Evolutionary conservation across 92 coral and sea anemone genomes (phyloP), one percentile per base, ranked within the genome.

Genomic region (Nematostella vectensis): DNA sequence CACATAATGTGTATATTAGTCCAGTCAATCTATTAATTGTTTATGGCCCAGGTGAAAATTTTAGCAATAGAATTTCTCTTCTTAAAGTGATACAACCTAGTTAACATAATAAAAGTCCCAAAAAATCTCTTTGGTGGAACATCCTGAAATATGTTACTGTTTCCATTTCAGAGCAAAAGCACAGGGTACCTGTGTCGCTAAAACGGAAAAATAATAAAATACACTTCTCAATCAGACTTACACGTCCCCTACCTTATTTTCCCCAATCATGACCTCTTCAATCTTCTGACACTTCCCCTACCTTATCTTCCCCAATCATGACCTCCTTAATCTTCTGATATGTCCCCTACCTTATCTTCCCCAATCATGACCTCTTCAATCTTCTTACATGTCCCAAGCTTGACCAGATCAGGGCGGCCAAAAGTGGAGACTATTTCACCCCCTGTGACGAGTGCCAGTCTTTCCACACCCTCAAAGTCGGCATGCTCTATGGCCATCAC

Each of bases 301-400:
- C 49, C 71, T 89, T 31, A 89, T 89, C 97, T 31, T 89, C 97
- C 1, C 97, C 97, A 49, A 89, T 86, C 96, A 89, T 89, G 43
- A 89, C 87, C 56, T 89, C 97, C 68, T 89, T 85, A 28, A 89
- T 89, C 54, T 74, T 48, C 68, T 89, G 77, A 55, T 95, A 89
- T 43, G 82, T 78, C 3, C 97, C 97, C 15, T 20, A 93, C 99
- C 88, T 93, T 74, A 44, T 93, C 99, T 31, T 93, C 99, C 1
- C 99, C 99, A 50, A 93, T 87, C 96, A 93, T 93, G 47, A 93
- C 85, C 55, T 93, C 99, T 67, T 93, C 89, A 29, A 93, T 93
- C 51, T 75, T 45, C 69, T 93, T 82, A 57, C 99, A 93, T 44
- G 83, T 79, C 2, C 99, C 99, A 38, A 87, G 72, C 52, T 75